These are phyloP conservation scores for Pithys albifrons DNA, from an alignment of 2,113 vertebrate species.

Conservation along the genomic window DNA sequence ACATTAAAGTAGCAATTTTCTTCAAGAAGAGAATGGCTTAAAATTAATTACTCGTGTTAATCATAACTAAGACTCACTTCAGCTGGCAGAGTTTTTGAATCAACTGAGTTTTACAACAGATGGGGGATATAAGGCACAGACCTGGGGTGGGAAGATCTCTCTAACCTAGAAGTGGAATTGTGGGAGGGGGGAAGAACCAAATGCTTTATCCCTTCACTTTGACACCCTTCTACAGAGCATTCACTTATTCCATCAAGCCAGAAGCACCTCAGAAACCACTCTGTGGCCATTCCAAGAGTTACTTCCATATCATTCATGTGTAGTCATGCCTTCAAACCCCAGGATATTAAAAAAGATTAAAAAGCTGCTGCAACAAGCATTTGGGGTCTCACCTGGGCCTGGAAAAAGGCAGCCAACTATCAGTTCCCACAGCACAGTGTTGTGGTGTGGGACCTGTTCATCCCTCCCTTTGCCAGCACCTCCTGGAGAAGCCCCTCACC, in stretches of 20 bases:
- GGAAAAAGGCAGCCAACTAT: not conserved
- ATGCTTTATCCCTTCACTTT: not conserved
- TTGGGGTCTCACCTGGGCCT: not conserved
- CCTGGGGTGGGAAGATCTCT: not conserved
- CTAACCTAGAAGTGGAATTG: not conserved
- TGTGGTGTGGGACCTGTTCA: rapidly evolving
- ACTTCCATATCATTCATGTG: rapidly evolving
- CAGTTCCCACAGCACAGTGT: rapidly evolving
- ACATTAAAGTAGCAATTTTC: not conserved
- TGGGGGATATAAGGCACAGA: not conserved
- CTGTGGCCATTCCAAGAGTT: not conserved
- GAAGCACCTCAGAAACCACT: not conserved
- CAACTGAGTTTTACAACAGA: not conserved
- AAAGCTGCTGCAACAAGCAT: not conserved
- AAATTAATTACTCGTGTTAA: not conserved
- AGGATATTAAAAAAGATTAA: not conserved
- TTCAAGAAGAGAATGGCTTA: not conserved
- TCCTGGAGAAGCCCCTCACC: not conserved
- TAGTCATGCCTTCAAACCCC: not conserved
- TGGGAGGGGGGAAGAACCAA: not conserved
- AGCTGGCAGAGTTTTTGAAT: not conserved
- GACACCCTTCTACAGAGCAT: not conserved
- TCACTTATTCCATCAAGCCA: not conserved
- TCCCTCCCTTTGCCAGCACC: not conserved
- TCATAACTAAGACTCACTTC: not conserved